Base-by-base conservation (phyloP, 2,888 invertebrate genomes). In the Lordiphosa andalusiaca region DNA sequence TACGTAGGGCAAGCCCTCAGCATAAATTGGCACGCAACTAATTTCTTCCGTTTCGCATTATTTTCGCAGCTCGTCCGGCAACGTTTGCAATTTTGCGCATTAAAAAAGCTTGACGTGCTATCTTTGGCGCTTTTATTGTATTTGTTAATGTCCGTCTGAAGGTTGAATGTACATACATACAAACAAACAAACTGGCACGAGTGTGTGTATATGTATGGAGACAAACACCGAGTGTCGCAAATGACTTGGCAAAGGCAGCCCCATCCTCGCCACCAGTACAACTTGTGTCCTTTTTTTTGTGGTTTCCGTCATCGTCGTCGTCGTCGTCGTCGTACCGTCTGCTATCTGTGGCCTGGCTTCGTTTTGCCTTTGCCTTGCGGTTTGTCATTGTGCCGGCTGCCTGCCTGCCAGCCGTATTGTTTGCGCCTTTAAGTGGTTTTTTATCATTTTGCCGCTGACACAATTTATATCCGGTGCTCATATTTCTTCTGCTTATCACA, bases 391-490 rank as follows among this genome's bases (percentile, higher is more conserved):
- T 83, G 77, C 73, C 71, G 71, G 69, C 64, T 69, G 69, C 39
- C 50, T 69, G 70, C 59, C 61, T 54, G 82, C 53, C 65, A 69
- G 67, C 72, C 74, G 84, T 84, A 85, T 82, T 86, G 86, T 86
- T 86, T 86, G 82, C 82, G 77, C 82, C 82, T 84, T 86, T 86
- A 86, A 85, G 86, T 86, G 86, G 85, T 85, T 85, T 86, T 87
- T 88, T 87, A 87, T 88, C 87, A 86, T 87, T 87, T 86, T 75
- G 80, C 84, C 85, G 86, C 86, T 88, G 88, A 88, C 88, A 87
- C 87, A 88, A 87, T 88, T 88, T 87, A 88, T 87, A 87, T 87
- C 87, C 87, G 86, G 87, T 80, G 84, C 86, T 87, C 87, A 87
- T 87, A 88, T 87, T 88, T 87, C 88, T 88, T 87, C 70, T 84